Evolutionary conservation across 2,113 vertebrate species (phyloP), one percentile per base, ranked within the genome.

Genomic region (Bostrychus sinensis): DNA sequence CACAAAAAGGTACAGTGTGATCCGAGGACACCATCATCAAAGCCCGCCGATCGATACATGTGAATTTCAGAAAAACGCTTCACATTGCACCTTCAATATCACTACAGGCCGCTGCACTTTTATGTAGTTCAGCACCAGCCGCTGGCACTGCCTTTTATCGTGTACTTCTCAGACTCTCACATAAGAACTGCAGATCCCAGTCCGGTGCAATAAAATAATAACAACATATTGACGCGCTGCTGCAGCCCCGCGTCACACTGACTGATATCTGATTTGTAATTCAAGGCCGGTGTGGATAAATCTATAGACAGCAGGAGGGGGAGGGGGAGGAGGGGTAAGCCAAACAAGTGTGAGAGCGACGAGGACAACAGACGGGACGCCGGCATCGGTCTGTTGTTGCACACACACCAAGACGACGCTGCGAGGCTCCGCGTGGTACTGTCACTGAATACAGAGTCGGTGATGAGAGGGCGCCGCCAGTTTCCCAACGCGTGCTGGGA

Each of bases 401-500:
- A 75, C 65, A 84, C 54, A 53, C 54, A 81, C n/a, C n/a, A 53
- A 75, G 70, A 58, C 56, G 57, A 63, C 78, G 65, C 75, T 60
- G 69, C 30, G 82, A 74, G 69, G 57, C 78, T 68, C 80, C 66
- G 51, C 78, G 75, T 72, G 80, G 66, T 85, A 78, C 76, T 77
- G 86, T 82, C 86, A 84, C 63, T 75, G 75, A 80, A 77, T 66
- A 70, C 43, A 16, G 68, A 77, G 50, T 81, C 73, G 80, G 55
- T 81, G 70, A 85, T 72, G 62, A 78, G 56, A 69, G 68, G 30
- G 70, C 67, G 5, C 78, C 61, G 83, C 69, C 36, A 39, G 78
- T 68, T 65, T 71, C 78, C 30, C 72, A 12, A 10, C 71, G 68
- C 88, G 82, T 85, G 84, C 84, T 84, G 82, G 72, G 80, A 62